Evolutionary conservation across 2,797 vertebrate species (phyloP).

Genomic region (Choloepus didactylus): DNA sequence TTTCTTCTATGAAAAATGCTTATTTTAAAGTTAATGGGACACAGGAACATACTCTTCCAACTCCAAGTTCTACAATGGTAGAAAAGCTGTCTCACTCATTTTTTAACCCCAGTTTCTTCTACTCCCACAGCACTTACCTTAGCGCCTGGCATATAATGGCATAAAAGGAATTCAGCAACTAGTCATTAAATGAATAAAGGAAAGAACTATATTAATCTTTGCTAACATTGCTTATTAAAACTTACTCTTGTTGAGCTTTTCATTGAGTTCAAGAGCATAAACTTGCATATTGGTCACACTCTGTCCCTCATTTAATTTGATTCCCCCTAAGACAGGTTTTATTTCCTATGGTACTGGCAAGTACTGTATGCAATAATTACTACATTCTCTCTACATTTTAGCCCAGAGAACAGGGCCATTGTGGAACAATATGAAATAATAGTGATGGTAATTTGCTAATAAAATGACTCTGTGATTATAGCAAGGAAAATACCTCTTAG

Average conservation of each 20-base stretch:
- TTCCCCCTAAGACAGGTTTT: not conserved
- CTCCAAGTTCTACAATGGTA: not conserved
- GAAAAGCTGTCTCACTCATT: not conserved
- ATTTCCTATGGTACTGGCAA: not conserved
- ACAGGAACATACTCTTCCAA: not conserved
- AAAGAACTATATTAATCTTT: not conserved
- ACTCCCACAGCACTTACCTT: not conserved
- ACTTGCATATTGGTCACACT: not conserved
- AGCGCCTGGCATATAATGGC: not conserved
- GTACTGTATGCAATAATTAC: not conserved
- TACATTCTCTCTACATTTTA: not conserved
- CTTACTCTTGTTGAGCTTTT: not conserved
- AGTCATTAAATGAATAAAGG: not conserved
- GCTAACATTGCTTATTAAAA: not conserved
- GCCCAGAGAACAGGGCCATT: not conserved
- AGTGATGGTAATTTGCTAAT: not conserved
- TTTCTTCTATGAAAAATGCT: not conserved
- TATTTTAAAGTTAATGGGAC: not conserved
- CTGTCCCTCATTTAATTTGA: not conserved
- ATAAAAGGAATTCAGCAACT: constrained; percentile 13
- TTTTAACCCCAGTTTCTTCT: not conserved
- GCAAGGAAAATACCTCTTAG: not conserved
- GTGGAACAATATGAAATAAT: not conserved
- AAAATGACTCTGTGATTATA: not conserved
- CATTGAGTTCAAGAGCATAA: constrained; percentile 11